Conservation (phyloP, 2,797 vertebrate species). For the Tangara arthus region DNA sequence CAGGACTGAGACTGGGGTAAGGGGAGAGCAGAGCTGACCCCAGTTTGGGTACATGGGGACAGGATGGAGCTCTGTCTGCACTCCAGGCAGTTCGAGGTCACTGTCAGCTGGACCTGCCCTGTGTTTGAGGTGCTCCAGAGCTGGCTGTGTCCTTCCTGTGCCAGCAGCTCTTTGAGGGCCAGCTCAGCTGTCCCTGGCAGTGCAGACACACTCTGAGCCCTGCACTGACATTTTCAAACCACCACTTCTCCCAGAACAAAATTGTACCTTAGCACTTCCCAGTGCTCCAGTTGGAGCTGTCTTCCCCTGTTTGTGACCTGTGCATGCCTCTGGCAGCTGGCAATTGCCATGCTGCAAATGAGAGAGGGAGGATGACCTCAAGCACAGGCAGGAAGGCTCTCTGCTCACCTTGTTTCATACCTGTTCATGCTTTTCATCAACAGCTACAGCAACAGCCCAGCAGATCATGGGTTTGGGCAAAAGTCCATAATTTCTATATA, state of each 20-base stretch:
- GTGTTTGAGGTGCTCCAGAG: neutral
- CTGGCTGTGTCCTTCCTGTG: rapidly evolving
- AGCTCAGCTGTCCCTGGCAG: neutral
- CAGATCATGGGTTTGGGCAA: rapidly evolving
- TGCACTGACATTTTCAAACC: neutral
- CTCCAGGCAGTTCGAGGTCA: neutral
- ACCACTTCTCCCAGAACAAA: neutral
- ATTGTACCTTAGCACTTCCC: neutral
- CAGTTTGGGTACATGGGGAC: rapidly evolving
- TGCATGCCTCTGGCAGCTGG: neutral
- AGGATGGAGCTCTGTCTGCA: neutral
- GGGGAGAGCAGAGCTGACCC: neutral
- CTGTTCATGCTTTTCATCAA: neutral
- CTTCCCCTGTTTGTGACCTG: neutral
- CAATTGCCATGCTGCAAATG: neutral
- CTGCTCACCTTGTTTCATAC: neutral
- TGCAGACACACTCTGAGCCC: neutral
- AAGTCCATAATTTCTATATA: neutral
- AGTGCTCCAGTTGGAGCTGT: rapidly evolving
- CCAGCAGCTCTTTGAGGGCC: neutral
- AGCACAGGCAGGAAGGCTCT: neutral
- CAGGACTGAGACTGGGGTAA: rapidly evolving
- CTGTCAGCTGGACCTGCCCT: rapidly evolving
- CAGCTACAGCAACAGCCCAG: neutral
- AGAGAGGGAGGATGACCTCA: neutral